Conservation (phyloP, 2,888 invertebrate species). For the Anoplius nigerrimus region DNA sequence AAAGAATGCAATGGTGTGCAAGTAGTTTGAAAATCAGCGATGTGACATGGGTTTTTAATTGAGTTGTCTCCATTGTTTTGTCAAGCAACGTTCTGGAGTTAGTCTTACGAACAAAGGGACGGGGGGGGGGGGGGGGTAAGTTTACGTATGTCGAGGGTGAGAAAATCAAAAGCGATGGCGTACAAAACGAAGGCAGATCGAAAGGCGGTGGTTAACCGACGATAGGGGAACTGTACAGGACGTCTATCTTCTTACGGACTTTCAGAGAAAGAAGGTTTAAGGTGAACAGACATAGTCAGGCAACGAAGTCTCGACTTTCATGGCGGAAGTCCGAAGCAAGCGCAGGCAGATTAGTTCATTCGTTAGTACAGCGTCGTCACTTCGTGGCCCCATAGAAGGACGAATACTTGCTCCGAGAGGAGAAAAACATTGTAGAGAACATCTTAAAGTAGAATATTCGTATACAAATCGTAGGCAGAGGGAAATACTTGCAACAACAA, state of each 20-base stretch:
- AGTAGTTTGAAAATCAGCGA: constrained; percentile 23
- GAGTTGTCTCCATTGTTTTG: not conserved
- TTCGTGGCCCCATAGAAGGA: constrained; percentile 36
- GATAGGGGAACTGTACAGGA: constrained; percentile 2
- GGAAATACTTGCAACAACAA: constrained; percentile 40
- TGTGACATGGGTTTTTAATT: constrained; percentile 8
- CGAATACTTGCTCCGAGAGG: constrained; percentile 17
- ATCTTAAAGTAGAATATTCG: constrained; percentile 27
- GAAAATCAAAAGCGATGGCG: no score
- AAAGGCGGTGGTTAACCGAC: constrained; percentile 3
- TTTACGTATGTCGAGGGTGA: constrained; percentile 1
- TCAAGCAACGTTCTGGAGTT: constrained; percentile 32
- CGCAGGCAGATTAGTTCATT: not conserved
- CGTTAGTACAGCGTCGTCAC: constrained; percentile 31
- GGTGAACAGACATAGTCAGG: constrained; percentile 1
- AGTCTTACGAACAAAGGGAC: constrained; percentile 14
- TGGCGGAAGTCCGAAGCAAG: not conserved
- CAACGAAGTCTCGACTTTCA: constrained; percentile 40
- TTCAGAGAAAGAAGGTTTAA: no score
- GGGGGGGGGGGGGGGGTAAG: not conserved
- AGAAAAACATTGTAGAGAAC: constrained; percentile 7
- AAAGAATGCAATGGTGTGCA: constrained; percentile 36
- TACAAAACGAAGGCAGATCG: no score
- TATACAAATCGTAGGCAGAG: constrained; percentile 27
- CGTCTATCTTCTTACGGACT: not conserved